Base-by-base conservation (phyloP, 2,888 invertebrate species). In the Sminthurinus aureus region DNA sequence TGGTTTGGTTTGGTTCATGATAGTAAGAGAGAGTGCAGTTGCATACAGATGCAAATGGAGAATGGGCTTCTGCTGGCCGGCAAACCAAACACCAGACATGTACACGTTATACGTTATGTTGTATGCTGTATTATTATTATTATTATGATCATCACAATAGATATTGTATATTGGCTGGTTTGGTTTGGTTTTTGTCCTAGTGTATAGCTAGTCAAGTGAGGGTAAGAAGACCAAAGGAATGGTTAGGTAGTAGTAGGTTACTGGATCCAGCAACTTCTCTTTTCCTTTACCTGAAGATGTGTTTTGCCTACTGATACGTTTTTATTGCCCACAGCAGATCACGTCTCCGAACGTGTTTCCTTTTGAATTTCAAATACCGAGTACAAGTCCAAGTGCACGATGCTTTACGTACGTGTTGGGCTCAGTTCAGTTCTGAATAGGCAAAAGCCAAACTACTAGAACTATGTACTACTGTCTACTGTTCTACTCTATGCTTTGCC, bases 301-400 rank as follows among this genome's bases (percentile, higher is more conserved):
- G 80, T 80, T 80, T 80, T 52, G 80, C 80, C 73, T 80, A 80
- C 82, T 80, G 81, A 84, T 81, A 73, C 81, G 80, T 76, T 77
- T 83, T 85, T 83, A 83, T 85, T 71, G 78, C 81, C 84, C 69
- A 85, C 74, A 83, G 83, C 78, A 74, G 79, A 85, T 81, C 83
- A 83, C 83, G 83, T 83, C 85, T 67, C 80, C 79, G 78, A 78
- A 82, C 82, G 82, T 82, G 82, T 82, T 82, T 82, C 75, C 67
- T 69, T 76, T 76, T 76, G 82, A 76, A 82, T 76, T 75, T 76
- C 82, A 76, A 82, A 75, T 76, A 76, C 67, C 76, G 66, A 71
- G 73, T 80, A 71, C 80, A 71, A 58, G 58, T 58, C 58, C 18
- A 38, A 38, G 38, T 38, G 3, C 38, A 38, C n/a, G n/a, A n/a